Base-by-base conservation (phyloP, 1,140 invertebrate genomes). In the Listronotus bonariensis region DNA sequence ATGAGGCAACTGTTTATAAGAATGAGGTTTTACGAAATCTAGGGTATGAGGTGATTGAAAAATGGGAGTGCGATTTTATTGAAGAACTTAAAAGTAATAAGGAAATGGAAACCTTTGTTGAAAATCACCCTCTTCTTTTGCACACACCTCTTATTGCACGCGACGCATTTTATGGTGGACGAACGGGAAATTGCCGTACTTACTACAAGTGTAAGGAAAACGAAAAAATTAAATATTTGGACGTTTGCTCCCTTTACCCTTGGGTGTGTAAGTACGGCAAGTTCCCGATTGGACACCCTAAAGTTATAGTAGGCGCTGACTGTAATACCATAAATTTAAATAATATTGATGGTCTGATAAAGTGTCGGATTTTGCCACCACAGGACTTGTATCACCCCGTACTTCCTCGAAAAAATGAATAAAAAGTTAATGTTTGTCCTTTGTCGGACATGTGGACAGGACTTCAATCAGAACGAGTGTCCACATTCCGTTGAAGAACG, bases 201-300 rank as follows among this genome's bases (percentile, higher is more conserved):
- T 72, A 74, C 42, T 70, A 76, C 53, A 69, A 75, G 65, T 48
- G 41, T 12, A 42, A 61, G 15, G 42, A 64, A 2, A 20, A 52
- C n/a, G 51, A 76, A 80, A 68, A 72, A 70, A 79, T 79, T 40
- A 65, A 67, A 60, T 80, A 79, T 54, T 36, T 74, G 0, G 77
- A 80, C 62, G 73, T 79, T 46, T 72, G 69, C 20, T 75, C 71
- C n/a, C 61, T 80, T 1, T 79, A 80, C 62, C 78, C 75, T 11
- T 77, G 60, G 18, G 58, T 75, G 10, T 67, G 65, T 52, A 77
- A 76, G 42, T 73, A 74, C 40, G 71, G 67, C 0, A 68, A 69
- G 49, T 80, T 73, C 65, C 78, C 78, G 5, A 34, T 80, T 12
- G 74, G 73, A 17, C 76, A 80, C 59, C 79, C 79, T 5, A 58